These are phyloP conservation scores for Allochrocebus solatus DNA, from an alignment of 2,797 vertebrate genomes.

Conservation along the genomic window DNA sequence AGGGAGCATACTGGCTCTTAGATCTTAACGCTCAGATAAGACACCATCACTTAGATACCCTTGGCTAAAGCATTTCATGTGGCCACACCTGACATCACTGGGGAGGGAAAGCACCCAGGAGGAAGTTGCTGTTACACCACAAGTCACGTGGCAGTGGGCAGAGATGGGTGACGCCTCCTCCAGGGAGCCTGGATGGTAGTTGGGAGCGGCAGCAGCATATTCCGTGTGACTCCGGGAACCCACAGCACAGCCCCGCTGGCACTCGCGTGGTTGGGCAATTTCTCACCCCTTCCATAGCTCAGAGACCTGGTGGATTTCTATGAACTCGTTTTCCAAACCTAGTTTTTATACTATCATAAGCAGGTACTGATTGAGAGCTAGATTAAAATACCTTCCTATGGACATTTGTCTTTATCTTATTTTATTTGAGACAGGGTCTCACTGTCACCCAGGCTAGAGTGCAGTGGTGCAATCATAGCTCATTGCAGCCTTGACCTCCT, in stretches of 20 bases:
- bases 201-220: no score
- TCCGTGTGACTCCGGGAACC: fast-evolving
- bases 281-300: not conserved
- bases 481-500: no score
- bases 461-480: no score
- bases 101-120: not conserved
- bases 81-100: not conserved
- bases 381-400: not conserved
- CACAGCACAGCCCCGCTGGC: no score
- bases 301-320: not conserved
- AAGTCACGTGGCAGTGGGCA: not conserved
- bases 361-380: not conserved
- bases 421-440: no score
- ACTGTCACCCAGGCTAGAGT: no score
- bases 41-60: not conserved
- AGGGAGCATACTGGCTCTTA: fast-evolving
- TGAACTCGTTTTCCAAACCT: not conserved
- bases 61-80: not conserved
- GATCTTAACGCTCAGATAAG: not conserved
- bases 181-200: not conserved
- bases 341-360: not conserved
- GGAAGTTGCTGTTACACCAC: not conserved
- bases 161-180: not conserved
- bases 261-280: fast-evolving
- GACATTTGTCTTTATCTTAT: not conserved